Base-by-base conservation (phyloP, 2,888 invertebrate genomes). In the Carpatolechia fugitivella region DNA sequence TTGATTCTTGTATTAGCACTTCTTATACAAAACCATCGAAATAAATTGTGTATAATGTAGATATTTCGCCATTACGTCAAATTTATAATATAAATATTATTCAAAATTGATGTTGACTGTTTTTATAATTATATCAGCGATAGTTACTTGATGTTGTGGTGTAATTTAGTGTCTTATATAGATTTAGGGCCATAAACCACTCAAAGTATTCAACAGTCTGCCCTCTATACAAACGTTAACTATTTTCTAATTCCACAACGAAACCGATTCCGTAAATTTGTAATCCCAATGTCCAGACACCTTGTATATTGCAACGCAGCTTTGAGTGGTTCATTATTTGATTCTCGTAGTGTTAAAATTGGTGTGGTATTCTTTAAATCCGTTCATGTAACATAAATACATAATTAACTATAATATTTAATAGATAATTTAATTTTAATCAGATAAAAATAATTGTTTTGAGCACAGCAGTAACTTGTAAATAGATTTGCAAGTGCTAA, bases 61-160 rank as follows among this genome's bases (percentile, higher is more conserved):
- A 88, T 88, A 87, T 87, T 85, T 88, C 82, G 83, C 85, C 81
- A 83, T 84, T 85, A 85, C 70, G 80, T 85, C 81, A 86, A 86
- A 85, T 81, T 83, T 85, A 85, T 83, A 80, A 80, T 78, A 82
- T 80, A 81, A 78, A 82, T 79, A 86, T 81, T 85, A 90, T 90
- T 87, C 86, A 76, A 86, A 90, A 87, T 91, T 84, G 90, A 89
- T 91, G 91, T 91, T 91, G 90, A 91, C 89, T 90, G 90, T 91
- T 91, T 87, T 90, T 86, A 89, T 88, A 88, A 88, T 85, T 87
- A 87, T 88, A 90, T 84, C 82, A 79, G 82, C 90, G 79, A 90
- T 87, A 90, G 90, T 89, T 88, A 91, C 78, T 91, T 85, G 90
- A 88, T 91, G 91, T 91, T 90, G 91, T 91, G 91, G 89, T 82